Evolutionary conservation across 53 echinoderm and acorn worm species (phyloP), one percentile per base, ranked within the genome.

Genomic region (Mesocentrotus franciscanus): DNA sequence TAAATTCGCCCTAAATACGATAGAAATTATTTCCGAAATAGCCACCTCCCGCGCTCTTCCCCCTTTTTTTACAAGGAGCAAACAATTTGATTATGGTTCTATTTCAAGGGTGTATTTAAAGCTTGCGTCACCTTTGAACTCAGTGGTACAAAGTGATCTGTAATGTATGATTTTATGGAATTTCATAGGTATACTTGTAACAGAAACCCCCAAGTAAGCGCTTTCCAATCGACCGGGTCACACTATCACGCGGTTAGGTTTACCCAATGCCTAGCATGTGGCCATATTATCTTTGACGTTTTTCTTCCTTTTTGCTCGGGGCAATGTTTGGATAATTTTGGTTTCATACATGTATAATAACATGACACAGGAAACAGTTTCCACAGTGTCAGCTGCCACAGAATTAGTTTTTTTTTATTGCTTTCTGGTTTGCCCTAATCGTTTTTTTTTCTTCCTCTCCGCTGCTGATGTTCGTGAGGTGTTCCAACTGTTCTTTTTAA

Each of bases 301-400:
- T 85, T 85, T 68, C 61, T 85, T 85, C 87, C 87, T 29, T 85
- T 85, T 55, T 42, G 87, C 95, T 68, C 56, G 49, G 55, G 87
- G 95, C 85, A 62, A 94, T 94, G 95, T 94, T 94, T 94, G 85
- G 66, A 94, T 94, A 85, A 94, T 34, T 94, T 94, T 42, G 71
- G 85, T 94, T 94, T 93, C 93, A 93, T 93, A 93, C 74, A 71
- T 93, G 71, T 56, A 72, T 92, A 27, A 92, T 72, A 93, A 81
- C 81, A 93, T 81, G 93, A 93, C 60, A 81, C 58, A 61, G 81
- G 93, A 55, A n/a, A 56, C 30, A 93, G 81, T 93, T 79, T 93
- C 32, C 42, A 92, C 17, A 75, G 92, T 92, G 92, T 92, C 92
- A 92, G 92, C 92, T 74, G 92, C 55, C 74, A 55, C 24, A 29